Percentiles rank a stretch among this genome's conserved stretches.
These are phyloP conservation scores for Drosophila cracens DNA, from an alignment of 2,888 invertebrate species.

Conservation along the genomic window DNA sequence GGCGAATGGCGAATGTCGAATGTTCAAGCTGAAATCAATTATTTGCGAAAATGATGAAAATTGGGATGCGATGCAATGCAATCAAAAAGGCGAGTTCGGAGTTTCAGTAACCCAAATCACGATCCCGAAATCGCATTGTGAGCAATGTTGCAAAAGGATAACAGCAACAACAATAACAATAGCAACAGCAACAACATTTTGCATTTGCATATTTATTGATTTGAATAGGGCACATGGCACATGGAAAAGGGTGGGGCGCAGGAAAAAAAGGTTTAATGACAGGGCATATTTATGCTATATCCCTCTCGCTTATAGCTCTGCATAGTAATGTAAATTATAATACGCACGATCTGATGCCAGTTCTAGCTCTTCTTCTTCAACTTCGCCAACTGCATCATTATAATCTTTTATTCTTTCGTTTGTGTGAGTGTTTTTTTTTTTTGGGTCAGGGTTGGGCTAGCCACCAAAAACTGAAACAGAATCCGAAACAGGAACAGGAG, in stretches of 20 bases:
- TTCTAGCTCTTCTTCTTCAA: conserved; percentile 33
- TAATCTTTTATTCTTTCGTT: conserved; percentile 62
- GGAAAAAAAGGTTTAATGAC: conserved; percentile 66
- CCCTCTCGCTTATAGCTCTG: conserved; percentile 8
- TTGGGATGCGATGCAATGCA: conserved; percentile 53
- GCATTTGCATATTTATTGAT: conserved; percentile 79
- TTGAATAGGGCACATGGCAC: conserved; percentile 43
- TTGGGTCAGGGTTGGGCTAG: conserved; percentile 56
- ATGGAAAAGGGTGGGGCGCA: conserved; percentile 11
- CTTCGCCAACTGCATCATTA: conserved; percentile 56
- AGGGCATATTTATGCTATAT: conserved; percentile 43
- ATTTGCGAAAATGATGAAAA: conserved; percentile 75
- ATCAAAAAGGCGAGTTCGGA: conserved; percentile 17
- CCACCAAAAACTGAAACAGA: conserved; percentile 32
- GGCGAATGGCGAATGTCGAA: conserved; percentile 39
- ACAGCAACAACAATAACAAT: conserved; percentile 34
- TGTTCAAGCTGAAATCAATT: conserved; percentile 70
- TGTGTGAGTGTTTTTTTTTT: conserved; percentile 13
- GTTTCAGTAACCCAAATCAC: conserved; percentile 23
- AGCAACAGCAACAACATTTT: conserved; percentile 35
- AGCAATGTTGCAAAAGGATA: conserved; percentile 75
- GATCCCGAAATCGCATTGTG: conserved; percentile 54
- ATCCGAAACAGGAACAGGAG: conserved; percentile 37
- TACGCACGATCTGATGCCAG: conserved; percentile 50
- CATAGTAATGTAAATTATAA: conserved; percentile 64